A percentile compares a stretch with the other conserved stretches of the same genome.
Conservation (phyloP, 2,888 invertebrate species). For the Protophormia terraenovae region DNA sequence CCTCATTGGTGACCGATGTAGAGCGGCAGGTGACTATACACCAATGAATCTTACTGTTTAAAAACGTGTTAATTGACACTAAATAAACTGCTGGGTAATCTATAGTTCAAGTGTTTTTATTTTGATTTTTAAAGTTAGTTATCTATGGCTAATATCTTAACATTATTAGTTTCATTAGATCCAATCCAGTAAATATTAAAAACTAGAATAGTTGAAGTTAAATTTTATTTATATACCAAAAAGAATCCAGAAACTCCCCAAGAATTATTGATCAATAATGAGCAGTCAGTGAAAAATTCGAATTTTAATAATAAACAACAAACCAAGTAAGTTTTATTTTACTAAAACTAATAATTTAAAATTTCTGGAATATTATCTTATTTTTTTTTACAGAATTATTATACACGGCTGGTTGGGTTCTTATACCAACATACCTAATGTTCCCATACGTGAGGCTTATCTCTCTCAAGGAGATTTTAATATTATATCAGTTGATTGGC, state of each 20-base stretch:
- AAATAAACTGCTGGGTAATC: too few species aligned
- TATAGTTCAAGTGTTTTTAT: too few species aligned
- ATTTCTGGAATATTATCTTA: too few species aligned
- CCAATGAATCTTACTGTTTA: too few species aligned
- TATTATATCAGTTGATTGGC: slow-evolving; percentile 84
- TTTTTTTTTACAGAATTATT: slow-evolving; percentile 72
- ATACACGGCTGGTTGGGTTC: slow-evolving; percentile 83
- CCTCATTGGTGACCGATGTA: too few species aligned
- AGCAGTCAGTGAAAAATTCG: slow-evolving; percentile 63
- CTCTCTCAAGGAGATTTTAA: slow-evolving; percentile 83
- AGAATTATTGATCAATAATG: slow-evolving; percentile 64
- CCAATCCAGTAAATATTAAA: too few species aligned
- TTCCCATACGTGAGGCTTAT: slow-evolving; percentile 79
- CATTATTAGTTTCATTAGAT: too few species aligned
- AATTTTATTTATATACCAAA: slow-evolving; percentile 69
- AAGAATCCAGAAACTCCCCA: slow-evolving; percentile 62
- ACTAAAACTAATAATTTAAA: not conserved
- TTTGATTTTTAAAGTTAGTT: too few species aligned
- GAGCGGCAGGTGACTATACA: too few species aligned
- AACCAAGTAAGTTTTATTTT: slow-evolving; percentile 69
- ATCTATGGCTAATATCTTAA: too few species aligned
- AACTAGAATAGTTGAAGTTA: too few species aligned
- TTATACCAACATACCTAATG: slow-evolving; percentile 79
- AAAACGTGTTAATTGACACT: too few species aligned
- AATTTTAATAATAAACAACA: slow-evolving; percentile 69